Conservation (phyloP, 2,888 invertebrate species). For the Dermolepida albohirtum region DNA sequence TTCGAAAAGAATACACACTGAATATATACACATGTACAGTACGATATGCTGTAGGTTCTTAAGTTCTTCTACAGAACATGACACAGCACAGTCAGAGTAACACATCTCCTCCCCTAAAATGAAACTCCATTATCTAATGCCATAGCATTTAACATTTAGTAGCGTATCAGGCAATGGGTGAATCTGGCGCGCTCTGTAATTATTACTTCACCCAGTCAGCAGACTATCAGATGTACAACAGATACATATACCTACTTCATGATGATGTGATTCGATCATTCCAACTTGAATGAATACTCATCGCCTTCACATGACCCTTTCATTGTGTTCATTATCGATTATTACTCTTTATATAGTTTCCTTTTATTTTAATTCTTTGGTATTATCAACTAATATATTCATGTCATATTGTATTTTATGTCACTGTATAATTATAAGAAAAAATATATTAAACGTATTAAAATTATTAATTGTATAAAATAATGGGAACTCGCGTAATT, state of each 20-base stretch:
- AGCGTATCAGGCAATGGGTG: conserved; percentile 58
- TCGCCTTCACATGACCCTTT: conserved; percentile 39
- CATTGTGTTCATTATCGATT: conserved; percentile 42
- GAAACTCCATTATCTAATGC: conserved; percentile 54
- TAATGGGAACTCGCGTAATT: no score
- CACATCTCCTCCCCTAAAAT: conserved; percentile 52
- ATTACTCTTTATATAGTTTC: conserved; percentile 26
- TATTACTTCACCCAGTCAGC: conserved; percentile 62
- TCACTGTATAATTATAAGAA: no score
- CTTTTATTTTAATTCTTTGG: not conserved
- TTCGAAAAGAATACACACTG: conserved; percentile 20
- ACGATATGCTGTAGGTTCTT: conserved; percentile 13
- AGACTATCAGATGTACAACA: conserved; percentile 53
- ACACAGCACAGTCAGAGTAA: conserved; percentile 51
- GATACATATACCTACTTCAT: conserved; percentile 29
- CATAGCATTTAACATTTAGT: conserved; percentile 55
- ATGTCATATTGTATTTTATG: no score
- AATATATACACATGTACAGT: conserved; percentile 10
- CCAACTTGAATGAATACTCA: conserved; percentile 41
- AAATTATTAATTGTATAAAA: no score
- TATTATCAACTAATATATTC: no score
- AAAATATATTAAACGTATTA: no score
- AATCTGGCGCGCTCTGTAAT: conserved; percentile 63
- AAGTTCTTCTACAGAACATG: conserved; percentile 46
- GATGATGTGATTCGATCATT: conserved; percentile 48